Percentiles rank a stretch among this genome's conserved stretches.
Evolutionary conservation across 64 coral and sea anemone genomes (phyloP).

Genomic region (Montipora efflorescens): DNA sequence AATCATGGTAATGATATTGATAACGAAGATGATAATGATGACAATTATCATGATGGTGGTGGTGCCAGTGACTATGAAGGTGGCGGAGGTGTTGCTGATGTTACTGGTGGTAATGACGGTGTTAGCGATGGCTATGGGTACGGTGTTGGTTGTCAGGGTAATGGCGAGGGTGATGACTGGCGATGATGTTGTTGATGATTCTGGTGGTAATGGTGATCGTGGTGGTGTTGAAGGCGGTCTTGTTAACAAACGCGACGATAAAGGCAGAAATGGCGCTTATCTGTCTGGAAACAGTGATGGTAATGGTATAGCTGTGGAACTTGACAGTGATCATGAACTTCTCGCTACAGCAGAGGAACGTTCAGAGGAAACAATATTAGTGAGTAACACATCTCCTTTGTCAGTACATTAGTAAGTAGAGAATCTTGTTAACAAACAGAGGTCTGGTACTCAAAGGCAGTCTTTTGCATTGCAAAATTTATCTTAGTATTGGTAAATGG

Average conservation of each 20-base stretch:
- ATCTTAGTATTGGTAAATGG: not conserved
- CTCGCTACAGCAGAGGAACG: too few relatives aligned
- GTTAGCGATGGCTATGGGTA: not conserved
- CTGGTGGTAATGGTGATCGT: not conserved
- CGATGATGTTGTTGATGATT: not conserved
- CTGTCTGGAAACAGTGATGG: not conserved
- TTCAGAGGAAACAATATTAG: too few relatives aligned
- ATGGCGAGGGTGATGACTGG: not conserved
- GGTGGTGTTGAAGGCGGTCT: not conserved
- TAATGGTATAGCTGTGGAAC: not conserved
- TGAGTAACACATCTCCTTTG: too few relatives aligned
- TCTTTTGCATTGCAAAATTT: not conserved
- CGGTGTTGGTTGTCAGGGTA: not conserved
- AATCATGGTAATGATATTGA: not conserved
- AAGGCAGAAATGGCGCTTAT: not conserved
- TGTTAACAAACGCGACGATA: not conserved
- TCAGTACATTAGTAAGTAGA: too few relatives aligned
- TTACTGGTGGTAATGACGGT: not conserved
- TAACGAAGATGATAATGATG: not conserved
- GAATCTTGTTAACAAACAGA: too few relatives aligned
- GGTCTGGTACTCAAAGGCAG: not conserved
- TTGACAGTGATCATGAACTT: slow-evolving; percentile 6
- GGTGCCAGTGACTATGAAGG: not conserved
- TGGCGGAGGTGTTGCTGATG: not conserved
- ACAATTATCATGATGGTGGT: not conserved